Conservation (phyloP, 2,797 vertebrate genomes). For the Epinephelus malabaricus region DNA sequence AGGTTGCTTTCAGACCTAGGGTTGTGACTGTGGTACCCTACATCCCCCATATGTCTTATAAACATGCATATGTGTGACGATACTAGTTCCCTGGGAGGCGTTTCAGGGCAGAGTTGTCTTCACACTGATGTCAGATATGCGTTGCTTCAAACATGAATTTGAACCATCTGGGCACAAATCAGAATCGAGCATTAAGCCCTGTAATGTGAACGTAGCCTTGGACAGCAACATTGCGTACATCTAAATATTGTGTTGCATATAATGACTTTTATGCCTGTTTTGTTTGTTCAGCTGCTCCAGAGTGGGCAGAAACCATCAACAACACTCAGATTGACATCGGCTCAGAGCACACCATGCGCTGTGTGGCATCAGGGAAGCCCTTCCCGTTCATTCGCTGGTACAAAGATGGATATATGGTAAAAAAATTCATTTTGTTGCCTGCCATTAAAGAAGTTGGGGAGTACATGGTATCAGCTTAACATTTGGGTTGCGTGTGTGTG, state of each 20-base stretch:
- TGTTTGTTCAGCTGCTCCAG: conserved; percentile 89
- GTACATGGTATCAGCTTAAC: neutral
- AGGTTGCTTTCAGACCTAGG: no score
- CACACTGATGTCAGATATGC: no score
- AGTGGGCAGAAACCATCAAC: conserved; percentile 98
- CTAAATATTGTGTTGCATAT: neutral
- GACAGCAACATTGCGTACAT: neutral
- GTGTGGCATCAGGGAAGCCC: conserved; percentile 94
- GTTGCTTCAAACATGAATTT: no score
- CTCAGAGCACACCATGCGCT: conserved; percentile 95
- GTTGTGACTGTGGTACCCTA: no score
- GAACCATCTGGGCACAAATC: no score
- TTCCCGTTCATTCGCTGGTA: conserved; percentile 95
- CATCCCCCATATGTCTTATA: no score
- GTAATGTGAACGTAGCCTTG: no score
- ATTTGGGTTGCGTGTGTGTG: conserved; percentile 25
- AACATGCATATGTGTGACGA: no score
- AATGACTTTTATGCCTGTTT: neutral
- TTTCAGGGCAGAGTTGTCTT: no score
- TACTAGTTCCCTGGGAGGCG: no score
- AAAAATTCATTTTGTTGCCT: neutral
- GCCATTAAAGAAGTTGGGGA: neutral
- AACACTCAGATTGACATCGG: conserved; percentile 96
- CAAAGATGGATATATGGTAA: conserved; percentile 95
- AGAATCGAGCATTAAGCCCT: no score